A percentile compares a stretch with the other conserved stretches of the same genome.
phyloP scores from a whole-genome alignment of 2,113 vertebrate species.

The Chunga burmeisteri region DNA sequence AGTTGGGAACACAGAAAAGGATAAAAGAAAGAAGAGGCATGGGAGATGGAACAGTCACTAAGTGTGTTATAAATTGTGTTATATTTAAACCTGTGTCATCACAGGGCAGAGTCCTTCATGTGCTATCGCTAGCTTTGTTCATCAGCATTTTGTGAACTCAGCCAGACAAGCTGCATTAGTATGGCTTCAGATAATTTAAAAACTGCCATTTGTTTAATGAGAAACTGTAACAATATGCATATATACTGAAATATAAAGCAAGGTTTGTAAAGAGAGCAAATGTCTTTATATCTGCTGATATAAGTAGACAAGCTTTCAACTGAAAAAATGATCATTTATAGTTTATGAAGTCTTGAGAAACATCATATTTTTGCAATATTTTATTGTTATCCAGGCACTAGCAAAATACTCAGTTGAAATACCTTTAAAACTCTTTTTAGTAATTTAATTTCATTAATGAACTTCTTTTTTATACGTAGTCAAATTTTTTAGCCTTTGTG shows the following conservation, averaged over 20 bases:
- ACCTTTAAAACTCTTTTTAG: not conserved
- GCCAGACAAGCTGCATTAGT: not conserved
- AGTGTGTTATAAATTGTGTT: not conserved
- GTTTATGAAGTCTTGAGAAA: not conserved
- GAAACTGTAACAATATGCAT: not conserved
- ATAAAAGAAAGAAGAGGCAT: not conserved
- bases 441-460: not conserved
- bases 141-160: not conserved
- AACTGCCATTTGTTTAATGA: not conserved
- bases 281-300: not conserved
- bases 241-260: not conserved
- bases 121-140: not conserved
- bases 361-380: not conserved
- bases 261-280: not conserved
- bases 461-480: not conserved
- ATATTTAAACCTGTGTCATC: not conserved
- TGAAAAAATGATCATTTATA: not conserved
- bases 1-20: not conserved
- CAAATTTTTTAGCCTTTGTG: slow-evolving; percentile 19
- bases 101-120: not conserved
- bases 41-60: too few relatives aligned
- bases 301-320: not conserved
- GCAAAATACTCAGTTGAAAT: not conserved
- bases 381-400: not conserved
- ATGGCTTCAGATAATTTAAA: not conserved